Base-by-base conservation (phyloP, 92 coral and sea anemone genomes). In the Actinernus sp. region DNA sequence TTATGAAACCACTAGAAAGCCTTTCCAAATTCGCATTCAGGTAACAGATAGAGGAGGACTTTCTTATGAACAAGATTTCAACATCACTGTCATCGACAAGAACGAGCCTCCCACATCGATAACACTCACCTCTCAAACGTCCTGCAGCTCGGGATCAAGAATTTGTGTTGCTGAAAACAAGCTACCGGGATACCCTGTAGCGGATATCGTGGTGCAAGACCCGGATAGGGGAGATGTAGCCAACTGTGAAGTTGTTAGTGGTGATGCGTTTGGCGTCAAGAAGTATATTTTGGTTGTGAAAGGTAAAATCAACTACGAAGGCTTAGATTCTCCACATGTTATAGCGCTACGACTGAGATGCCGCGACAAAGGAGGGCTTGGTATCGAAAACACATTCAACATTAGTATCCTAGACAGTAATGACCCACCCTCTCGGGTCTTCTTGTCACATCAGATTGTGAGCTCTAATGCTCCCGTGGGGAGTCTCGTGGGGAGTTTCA, bases 401-500 rank as follows among this genome's bases (percentile, higher is more conserved):
- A 32, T 85, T 55, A 72, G 66, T 33, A 37, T 85, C 17, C 24
- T 73, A 20, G 83, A 85, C 53, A 73, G 65, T 2, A 85, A 85
- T 43, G 91, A 85, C 30, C 58, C 88, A 14, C 81, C 87, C 14
- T 61, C 75, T 7, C 23, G 58, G 1, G 91, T 85, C 16, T 26
- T 23, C 44, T 63, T 80, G 37, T 80, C 91, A 12, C 88, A 85
- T 39, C 67, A 56, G 22, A 43, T 85, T 32, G 78, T 80, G 11
- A 81, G 83, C 26, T 71, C 82, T 19, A 80, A 43, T 45, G 88
- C 88, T 0, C 63, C 88, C 8, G 54, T 73, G 18, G 78, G 55
- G 11, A 80, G 88, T 58, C 88, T 85, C 0, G 74, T 85, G 12
- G 91, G 88, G 58, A 85, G 73, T 63, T 49, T 85, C 30, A 21